A percentile compares a stretch with the other conserved stretches of the same genome.
These are phyloP conservation scores for Microcebus murinus DNA, from an alignment of 2,113 vertebrate genomes.

Conservation along the genomic window DNA sequence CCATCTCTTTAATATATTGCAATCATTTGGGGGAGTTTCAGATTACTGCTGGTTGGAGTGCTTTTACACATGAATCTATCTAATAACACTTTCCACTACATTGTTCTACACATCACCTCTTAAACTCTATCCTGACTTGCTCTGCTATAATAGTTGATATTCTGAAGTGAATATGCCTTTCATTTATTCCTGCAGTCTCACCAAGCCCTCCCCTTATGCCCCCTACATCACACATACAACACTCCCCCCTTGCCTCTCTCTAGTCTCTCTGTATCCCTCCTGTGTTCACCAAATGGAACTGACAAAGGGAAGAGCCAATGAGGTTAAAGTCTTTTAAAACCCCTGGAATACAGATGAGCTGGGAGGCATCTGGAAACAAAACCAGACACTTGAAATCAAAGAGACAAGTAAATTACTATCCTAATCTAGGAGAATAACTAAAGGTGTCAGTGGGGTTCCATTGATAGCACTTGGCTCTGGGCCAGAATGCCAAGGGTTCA, in stretches of 20 bases:
- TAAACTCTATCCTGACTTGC: slow-evolving; percentile 52
- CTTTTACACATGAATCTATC: slow-evolving; percentile 60
- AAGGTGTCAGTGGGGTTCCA: slow-evolving; percentile 77
- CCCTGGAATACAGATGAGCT: slow-evolving; percentile 75
- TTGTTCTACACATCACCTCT: slow-evolving; percentile 63
- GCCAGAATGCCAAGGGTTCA: slow-evolving; percentile 76
- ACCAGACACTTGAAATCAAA: slow-evolving; percentile 79
- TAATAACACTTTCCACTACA: slow-evolving; percentile 65
- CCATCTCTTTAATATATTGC: slow-evolving; percentile 56
- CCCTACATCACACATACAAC: background rate
- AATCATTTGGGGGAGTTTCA: slow-evolving; percentile 45
- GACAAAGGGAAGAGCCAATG: slow-evolving; percentile 73
- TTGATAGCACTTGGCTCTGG: slow-evolving; percentile 79
- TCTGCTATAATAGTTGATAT: slow-evolving; percentile 54
- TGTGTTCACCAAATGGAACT: slow-evolving; percentile 68
- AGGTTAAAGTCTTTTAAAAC: slow-evolving; percentile 80
- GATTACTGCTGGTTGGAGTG: slow-evolving; percentile 63
- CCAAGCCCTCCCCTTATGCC: slow-evolving; percentile 21
- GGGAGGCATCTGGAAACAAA: slow-evolving; percentile 73
- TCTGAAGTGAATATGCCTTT: slow-evolving; percentile 64
- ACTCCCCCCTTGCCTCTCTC: slow-evolving; percentile 34
- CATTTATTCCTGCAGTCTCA: slow-evolving; percentile 62
- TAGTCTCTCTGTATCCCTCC: slow-evolving; percentile 56
- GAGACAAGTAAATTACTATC: slow-evolving; percentile 79
- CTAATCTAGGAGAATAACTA: slow-evolving; percentile 79